phyloP scores from a whole-genome alignment of 2,797 vertebrate species.

The Lacerta bilineata region DNA sequence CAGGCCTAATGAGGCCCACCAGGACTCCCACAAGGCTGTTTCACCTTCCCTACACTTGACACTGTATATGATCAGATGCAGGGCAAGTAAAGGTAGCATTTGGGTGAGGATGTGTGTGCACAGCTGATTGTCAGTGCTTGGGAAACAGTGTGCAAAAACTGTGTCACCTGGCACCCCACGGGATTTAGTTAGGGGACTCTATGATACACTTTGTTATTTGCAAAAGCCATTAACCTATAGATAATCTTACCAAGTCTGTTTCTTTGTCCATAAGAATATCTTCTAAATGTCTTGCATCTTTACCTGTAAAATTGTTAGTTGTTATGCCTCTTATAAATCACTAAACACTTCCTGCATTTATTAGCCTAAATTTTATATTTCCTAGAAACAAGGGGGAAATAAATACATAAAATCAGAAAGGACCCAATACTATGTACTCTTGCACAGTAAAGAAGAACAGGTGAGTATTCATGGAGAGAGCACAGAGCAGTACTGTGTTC shows the following conservation, averaged over 20 bases:
- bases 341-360: background rate
- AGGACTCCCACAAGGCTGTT: no score
- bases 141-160: no score
- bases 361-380: background rate
- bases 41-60: no score
- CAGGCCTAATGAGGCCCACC: no score
- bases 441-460: background rate
- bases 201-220: background rate
- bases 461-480: background rate
- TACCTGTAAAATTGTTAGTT: conserved; percentile 77
- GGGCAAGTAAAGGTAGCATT: no score
- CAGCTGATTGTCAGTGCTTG: no score
- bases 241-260: conserved; percentile 65
- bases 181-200: background rate
- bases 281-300: conserved; percentile 64
- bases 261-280: conserved; percentile 80
- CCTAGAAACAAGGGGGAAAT: background rate
- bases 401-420: background rate
- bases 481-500: no score
- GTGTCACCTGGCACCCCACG: no score
- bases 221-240: background rate
- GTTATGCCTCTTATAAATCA: conserved; percentile 33
- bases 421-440: background rate
- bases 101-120: no score
- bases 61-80: no score